phyloP scores from a whole-genome alignment of 1,140 invertebrate species.

The Idris sp. region DNA sequence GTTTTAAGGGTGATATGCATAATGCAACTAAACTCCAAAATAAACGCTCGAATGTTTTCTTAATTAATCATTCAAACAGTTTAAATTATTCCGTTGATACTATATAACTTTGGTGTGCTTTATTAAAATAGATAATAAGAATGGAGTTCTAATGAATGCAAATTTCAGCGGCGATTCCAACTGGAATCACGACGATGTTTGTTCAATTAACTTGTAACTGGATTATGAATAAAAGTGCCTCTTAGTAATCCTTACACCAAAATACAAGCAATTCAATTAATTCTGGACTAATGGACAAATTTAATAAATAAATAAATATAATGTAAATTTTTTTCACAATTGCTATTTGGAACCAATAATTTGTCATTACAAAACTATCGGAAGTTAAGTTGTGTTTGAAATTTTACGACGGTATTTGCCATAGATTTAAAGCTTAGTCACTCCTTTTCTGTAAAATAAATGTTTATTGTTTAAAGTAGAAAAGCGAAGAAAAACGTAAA shows the following conservation, averaged over 20 bases:
- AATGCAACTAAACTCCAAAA: slow-evolving; percentile 32
- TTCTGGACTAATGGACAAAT: no score
- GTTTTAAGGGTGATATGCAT: slow-evolving; percentile 21
- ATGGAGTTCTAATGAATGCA: slow-evolving; percentile 20
- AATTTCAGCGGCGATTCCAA: slow-evolving; percentile 22
- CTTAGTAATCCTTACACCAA: not conserved
- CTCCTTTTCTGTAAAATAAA: slow-evolving; percentile 34
- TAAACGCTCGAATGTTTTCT: slow-evolving; percentile 30
- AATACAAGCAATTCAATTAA: no score
- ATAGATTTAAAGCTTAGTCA: slow-evolving; percentile 10
- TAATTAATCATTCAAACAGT: slow-evolving; percentile 44
- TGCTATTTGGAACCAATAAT: no score
- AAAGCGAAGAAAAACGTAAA: slow-evolving; percentile 20
- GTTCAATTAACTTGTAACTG: slow-evolving; percentile 32
- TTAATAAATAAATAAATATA: no score
- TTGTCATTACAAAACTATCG: not conserved
- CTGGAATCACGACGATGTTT: slow-evolving; percentile 26
- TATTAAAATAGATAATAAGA: slow-evolving; percentile 51
- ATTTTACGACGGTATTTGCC: slow-evolving; percentile 3
- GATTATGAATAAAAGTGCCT: slow-evolving; percentile 18
- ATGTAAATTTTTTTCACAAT: no score
- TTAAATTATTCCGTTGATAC: slow-evolving; percentile 31
- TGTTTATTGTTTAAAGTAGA: slow-evolving; percentile 31
- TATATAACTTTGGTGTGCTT: slow-evolving; percentile 4
- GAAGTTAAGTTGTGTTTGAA: not conserved